Percentiles rank a stretch among this genome's conserved stretches.
These are phyloP conservation scores for Oophaga pumilio DNA, from an alignment of 2,113 vertebrate genomes.

Conservation along the genomic window DNA sequence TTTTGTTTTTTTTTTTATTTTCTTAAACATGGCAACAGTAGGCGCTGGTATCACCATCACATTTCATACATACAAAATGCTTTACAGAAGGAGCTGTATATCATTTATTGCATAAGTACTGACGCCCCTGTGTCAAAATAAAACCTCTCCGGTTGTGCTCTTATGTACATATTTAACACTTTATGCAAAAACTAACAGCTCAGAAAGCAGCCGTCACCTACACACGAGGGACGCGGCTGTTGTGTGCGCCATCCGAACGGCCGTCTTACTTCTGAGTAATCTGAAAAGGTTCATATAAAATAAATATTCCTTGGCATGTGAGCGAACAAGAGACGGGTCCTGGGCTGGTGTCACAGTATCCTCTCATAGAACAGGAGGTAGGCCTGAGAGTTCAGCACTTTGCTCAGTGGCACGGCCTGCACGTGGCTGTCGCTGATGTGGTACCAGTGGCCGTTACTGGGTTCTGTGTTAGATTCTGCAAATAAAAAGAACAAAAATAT, in stretches of 20 bases:
- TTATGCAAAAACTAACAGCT: background rate
- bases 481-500: constrained; percentile 45
- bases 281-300: constrained; percentile 6
- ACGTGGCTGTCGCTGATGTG: constrained; percentile 90
- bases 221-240: background rate
- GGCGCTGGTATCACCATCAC: no score
- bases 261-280: no score
- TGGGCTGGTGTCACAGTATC: constrained; percentile 67
- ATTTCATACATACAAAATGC: background rate
- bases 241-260: background rate
- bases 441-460: constrained; percentile 86
- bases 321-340: background rate
- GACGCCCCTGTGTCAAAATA: background rate
- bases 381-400: constrained; percentile 89
- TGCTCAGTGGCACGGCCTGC: constrained; percentile 79
- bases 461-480: constrained; percentile 69
- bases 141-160: constrained; percentile 22
- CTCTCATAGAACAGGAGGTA: constrained; percentile 97
- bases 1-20: no score
- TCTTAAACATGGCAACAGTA: no score
- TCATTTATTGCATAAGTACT: constrained; percentile 47
- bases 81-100: background rate
- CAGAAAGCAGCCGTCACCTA: background rate
- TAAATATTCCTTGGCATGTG: constrained; percentile 54
- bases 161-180: constrained; percentile 43